Base-by-base conservation (phyloP, 2,888 invertebrate species). In the Ptychoptera contaminata region DNA sequence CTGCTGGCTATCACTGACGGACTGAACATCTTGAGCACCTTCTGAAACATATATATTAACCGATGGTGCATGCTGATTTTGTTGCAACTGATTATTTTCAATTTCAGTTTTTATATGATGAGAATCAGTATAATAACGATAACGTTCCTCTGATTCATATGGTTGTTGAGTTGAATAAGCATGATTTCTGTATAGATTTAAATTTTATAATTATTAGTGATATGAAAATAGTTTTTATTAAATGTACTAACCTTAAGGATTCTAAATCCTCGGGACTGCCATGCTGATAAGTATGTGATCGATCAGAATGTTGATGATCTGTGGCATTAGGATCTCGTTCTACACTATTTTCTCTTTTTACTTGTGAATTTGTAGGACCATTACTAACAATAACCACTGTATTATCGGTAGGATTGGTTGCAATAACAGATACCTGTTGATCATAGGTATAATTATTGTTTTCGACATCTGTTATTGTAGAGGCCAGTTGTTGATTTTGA, bases 1-100 rank as follows among this genome's bases (percentile, higher is more conserved):
- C 6, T 42, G 47, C 11, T 44, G 39, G 6, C 41, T 34, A 7
- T 34, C 35, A 14, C 31, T 34, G 9, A 15, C 14, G 8, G 16
- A 31, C 10, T 43, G 47, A 32, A 45, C 37, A 15, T 47, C 47
- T 37, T 47, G 47, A 9, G 47, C 37, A 23, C 36, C 32, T n/a
- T 47, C 44, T 7, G 40, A 44, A 9, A 30, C 14, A 10, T 30
- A 16, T 8, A n/a, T 16, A 12, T 35, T 3, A 23, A 23, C 16
- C 12, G 16, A n/a, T 12, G 35, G 16, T 23, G 34, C 34, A 12
- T 16, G n/a, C 3, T 42, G 34, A 15, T 42, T 34, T 12, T 15
- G 23, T 35, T 42, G 42, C 9, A 15, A 34, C 2, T 14, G 23
- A 7, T 7, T 23, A 23, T 3, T 23, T 5, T 23, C 23, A 23